Base-by-base conservation (phyloP, 2,113 vertebrate species). In the Caretta caretta region DNA sequence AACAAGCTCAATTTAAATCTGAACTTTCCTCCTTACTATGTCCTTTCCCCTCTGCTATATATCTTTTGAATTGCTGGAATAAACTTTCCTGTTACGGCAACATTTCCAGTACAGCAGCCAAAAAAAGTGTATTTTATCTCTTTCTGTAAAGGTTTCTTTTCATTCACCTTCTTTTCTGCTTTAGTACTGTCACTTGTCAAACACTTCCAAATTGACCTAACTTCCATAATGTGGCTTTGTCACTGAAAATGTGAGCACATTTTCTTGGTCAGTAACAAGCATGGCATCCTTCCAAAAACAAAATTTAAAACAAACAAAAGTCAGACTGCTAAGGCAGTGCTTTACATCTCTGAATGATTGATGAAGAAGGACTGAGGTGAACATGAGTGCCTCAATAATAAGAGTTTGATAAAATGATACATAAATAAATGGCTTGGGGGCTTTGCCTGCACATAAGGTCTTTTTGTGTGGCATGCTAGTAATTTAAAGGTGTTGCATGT, bases 401-500 rank as follows among this genome's bases (percentile, higher is more conserved):
- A 72, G 50, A 80, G 5, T 54, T 65, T 88, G 80, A 93, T 49
- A 76, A 31, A 90, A 35, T 78, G 38, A 86, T 80, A 72, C 3
- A 84, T 53, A 96, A 96, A 91, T 88, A 96, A 93, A 56, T 50
- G 19, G 35, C 93, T 80, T 92, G 16, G 75, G 14, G 3, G 46
- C 38, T 91, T 85, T 14, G 48, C 42, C 72, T 87, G n/a, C 27
- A 59, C 87, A 89, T 4, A 62, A 88, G 87, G 69, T 84, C 31
- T 93, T 97, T 95, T 87, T 82, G 95, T n/a, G 53, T 94, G n/a
- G 22, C 62, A 83, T 87, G 49, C 11, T 79, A 84, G 83, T 94
- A 97, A 95, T 96, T 96, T 92, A 93, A 49, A 92, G 12, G 87
- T 88, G 35, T 79, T 88, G 80, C 86, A 93, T 94, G 87, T 72